phyloP scores from a whole-genome alignment of 1,140 invertebrate species.

The Apis florea region DNA sequence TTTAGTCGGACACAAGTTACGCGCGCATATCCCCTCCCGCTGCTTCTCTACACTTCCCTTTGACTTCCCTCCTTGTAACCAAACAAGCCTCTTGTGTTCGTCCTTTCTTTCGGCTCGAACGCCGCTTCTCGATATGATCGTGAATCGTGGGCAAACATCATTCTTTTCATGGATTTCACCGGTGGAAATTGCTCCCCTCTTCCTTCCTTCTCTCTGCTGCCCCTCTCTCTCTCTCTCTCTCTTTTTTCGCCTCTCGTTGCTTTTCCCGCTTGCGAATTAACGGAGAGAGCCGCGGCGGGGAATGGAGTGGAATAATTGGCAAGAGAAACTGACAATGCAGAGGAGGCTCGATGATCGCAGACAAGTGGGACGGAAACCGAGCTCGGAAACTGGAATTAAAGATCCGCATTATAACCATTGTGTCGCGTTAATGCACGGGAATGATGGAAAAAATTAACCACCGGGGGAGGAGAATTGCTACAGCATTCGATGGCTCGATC shows the following conservation, averaged over 20 bases:
- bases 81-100: constrained; percentile 41
- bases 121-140: constrained; percentile 45
- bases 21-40: not conserved
- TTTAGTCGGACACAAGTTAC: constrained; percentile 52
- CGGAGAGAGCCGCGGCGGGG: not conserved
- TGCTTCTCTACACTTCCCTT: constrained; percentile 17
- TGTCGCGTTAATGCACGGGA: not conserved
- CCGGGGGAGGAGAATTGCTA: not conserved
- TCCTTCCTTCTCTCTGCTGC: not conserved
- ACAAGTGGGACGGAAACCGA: constrained; percentile 23
- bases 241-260: not conserved
- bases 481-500: not conserved
- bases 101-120: constrained; percentile 43
- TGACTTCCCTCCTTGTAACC: constrained; percentile 44
- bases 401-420: not conserved
- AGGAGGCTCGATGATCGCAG: not conserved
- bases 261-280: constrained; percentile 9
- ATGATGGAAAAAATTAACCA: constrained; percentile 18
- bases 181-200: constrained; percentile 17
- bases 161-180: constrained; percentile 30
- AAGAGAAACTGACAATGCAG: constrained; percentile 4
- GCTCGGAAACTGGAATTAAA: constrained; percentile 23
- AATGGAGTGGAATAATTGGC: constrained; percentile 29
- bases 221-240: not conserved
- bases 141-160: constrained; percentile 52